Percentiles rank a stretch among this genome's conserved stretches.
phyloP scores from a whole-genome alignment of 2,113 vertebrate species.

The Hoplias malabaricus region DNA sequence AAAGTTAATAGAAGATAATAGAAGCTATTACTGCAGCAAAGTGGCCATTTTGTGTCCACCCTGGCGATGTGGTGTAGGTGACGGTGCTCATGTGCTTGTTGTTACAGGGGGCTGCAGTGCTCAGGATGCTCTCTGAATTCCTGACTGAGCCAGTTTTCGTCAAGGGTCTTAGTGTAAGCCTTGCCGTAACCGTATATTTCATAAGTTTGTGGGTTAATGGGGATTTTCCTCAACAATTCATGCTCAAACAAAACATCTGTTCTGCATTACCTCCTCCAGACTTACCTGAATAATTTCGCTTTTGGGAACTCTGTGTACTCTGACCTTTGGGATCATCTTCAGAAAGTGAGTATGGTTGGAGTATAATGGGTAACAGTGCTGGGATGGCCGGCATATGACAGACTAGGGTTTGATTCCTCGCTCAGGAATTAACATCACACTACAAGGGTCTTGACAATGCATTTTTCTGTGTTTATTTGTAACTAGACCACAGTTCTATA shows the following conservation, averaged over 20 bases:
- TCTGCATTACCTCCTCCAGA: slow-evolving; percentile 71
- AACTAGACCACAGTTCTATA: too few relatives aligned
- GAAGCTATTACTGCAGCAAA: too few relatives aligned
- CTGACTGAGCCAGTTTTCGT: slow-evolving; percentile 82
- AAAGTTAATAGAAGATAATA: too few relatives aligned
- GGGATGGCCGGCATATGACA: neutral
- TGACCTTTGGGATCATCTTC: slow-evolving; percentile 77
- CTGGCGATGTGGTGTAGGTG: too few relatives aligned
- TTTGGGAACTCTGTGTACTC: slow-evolving; percentile 68
- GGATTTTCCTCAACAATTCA: neutral
- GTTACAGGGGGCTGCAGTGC: slow-evolving; percentile 83
- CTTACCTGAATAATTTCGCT: slow-evolving; percentile 71
- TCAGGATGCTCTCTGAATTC: slow-evolving; percentile 90
- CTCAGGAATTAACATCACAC: too few relatives aligned
- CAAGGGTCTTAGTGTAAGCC: slow-evolving; percentile 83
- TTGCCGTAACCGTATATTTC: neutral
- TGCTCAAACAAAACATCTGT: neutral
- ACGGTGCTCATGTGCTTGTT: slow-evolving; percentile 14
- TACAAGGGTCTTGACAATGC: too few relatives aligned
- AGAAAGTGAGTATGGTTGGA: slow-evolving; percentile 69
- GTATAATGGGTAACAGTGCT: too few relatives aligned
- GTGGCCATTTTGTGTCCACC: too few relatives aligned
- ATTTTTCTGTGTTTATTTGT: too few relatives aligned
- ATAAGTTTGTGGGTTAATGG: neutral
- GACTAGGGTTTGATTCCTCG: too few relatives aligned